These are phyloP conservation scores for Athene noctua DNA, from an alignment of 2,113 vertebrate genomes.

Conservation along the genomic window DNA sequence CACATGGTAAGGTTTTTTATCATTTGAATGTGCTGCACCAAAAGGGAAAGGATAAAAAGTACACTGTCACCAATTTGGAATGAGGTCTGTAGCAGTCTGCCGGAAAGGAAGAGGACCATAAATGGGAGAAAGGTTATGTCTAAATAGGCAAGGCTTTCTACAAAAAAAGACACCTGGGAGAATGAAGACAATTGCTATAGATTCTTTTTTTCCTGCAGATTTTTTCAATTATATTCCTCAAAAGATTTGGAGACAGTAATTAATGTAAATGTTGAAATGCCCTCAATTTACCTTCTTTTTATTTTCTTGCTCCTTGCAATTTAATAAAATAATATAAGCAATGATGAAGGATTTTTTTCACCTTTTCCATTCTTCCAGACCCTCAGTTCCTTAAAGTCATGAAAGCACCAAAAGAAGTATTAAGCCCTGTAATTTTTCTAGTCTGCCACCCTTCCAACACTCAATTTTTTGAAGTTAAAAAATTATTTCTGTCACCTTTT, in stretches of 20 bases:
- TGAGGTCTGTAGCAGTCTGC: background rate
- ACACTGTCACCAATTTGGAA: background rate
- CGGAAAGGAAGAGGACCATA: background rate
- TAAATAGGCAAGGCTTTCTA: background rate
- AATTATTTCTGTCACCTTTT: background rate
- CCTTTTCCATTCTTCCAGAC: background rate
- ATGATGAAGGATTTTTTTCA: background rate
- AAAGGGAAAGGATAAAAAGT: background rate
- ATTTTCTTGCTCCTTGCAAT: background rate
- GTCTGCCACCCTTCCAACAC: background rate
- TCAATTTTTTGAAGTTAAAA: background rate
- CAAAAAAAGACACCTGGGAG: background rate
- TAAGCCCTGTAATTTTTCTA: background rate
- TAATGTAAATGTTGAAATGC: background rate
- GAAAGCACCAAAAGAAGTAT: background rate
- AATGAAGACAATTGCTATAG: background rate
- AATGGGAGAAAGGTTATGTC: background rate
- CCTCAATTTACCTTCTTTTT: background rate
- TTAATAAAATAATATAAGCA: background rate
- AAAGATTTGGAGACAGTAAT: background rate
- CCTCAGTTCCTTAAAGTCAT: background rate
- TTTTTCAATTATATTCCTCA: background rate
- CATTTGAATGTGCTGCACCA: background rate
- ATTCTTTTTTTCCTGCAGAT: too few species aligned
- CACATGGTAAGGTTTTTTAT: background rate